Evolutionary conservation across 2,113 vertebrate species (phyloP).

Genomic region (Gobio gobio): DNA sequence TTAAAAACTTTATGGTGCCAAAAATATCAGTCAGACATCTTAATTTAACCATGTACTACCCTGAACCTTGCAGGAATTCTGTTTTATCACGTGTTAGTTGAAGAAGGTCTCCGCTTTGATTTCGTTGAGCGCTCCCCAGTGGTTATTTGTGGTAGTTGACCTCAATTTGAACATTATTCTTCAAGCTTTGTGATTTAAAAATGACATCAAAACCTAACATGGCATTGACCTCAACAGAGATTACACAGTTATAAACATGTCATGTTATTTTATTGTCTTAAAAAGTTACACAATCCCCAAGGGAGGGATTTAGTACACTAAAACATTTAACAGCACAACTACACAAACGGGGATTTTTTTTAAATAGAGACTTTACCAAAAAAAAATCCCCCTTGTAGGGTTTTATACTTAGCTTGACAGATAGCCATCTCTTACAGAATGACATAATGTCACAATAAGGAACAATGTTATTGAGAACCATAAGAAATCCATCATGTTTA

Average conservation of each 20-base stretch:
- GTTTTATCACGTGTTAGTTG: neutral
- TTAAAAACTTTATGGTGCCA: too few relatives aligned
- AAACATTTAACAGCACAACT: constrained; percentile 96
- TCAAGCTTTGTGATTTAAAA: neutral
- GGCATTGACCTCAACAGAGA: constrained; percentile 38
- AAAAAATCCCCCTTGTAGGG: constrained; percentile 89
- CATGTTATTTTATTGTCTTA: constrained; percentile 98
- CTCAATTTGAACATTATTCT: neutral
- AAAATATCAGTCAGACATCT: too few relatives aligned
- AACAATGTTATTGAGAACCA: constrained; percentile 96
- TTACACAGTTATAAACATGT: constrained; percentile 83
- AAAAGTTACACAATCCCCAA: constrained; percentile 99
- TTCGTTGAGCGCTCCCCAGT: neutral
- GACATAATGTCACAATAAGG: constrained; percentile 93
- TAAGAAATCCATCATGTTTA: constrained; percentile 93
- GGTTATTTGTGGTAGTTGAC: neutral
- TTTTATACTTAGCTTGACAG: constrained; percentile 98
- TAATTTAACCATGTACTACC: too few relatives aligned
- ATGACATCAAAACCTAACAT: neutral
- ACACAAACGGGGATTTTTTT: constrained; percentile 92
- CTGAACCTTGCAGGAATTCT: neutral
- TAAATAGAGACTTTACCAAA: constrained; percentile 93
- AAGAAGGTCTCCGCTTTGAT: neutral
- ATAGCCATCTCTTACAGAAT: constrained; percentile 98
- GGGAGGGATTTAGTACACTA: constrained; percentile 96